Conservation (phyloP, 2,113 vertebrate species). For the Thamnophis sirtalis region DNA sequence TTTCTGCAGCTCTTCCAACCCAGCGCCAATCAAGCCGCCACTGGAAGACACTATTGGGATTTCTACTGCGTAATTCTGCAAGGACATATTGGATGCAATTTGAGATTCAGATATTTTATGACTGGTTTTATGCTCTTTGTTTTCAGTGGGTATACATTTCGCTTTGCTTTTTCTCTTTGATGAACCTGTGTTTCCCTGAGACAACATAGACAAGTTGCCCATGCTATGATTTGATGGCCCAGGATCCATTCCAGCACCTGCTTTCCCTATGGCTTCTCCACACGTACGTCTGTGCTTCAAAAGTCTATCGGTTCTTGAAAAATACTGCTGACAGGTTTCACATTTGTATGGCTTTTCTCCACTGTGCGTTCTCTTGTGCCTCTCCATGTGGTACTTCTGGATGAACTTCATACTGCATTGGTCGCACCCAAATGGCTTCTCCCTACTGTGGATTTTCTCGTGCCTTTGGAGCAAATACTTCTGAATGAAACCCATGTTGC, state of each 20-base stretch:
- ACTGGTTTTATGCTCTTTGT: slow-evolving; percentile 82
- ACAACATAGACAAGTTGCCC: slow-evolving; percentile 80
- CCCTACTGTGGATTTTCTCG: slow-evolving; percentile 96
- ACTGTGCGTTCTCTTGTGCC: slow-evolving; percentile 98
- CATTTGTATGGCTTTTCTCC: slow-evolving; percentile 99
- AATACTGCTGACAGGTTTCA: slow-evolving; percentile 99
- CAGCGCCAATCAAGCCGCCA: slow-evolving; percentile 76
- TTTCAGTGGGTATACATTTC: slow-evolving; percentile 79
- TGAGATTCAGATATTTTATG: slow-evolving; percentile 79
- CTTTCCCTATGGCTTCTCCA: slow-evolving; percentile 96
- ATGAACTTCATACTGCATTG: slow-evolving; percentile 99
- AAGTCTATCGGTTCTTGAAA: slow-evolving; percentile 97
- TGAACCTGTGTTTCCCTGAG: slow-evolving; percentile 93
- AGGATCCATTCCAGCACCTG: slow-evolving; percentile 79
- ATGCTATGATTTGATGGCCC: slow-evolving; percentile 81
- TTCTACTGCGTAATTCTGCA: slow-evolving; percentile 87
- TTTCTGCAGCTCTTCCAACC: slow-evolving; percentile 78
- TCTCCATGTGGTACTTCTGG: slow-evolving; percentile 99
- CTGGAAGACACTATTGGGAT: slow-evolving; percentile 81
- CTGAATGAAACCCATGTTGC: slow-evolving; percentile 99
- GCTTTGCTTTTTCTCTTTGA: slow-evolving; percentile 92
- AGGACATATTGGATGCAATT: slow-evolving; percentile 71
- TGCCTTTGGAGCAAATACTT: slow-evolving; percentile 96
- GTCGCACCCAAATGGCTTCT: slow-evolving; percentile 97
- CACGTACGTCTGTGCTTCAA: slow-evolving; percentile 99